Percentiles rank a stretch among this genome's conserved stretches.
Conservation (phyloP, 2,113 vertebrate species). For the Phylloscopus trochilus region DNA sequence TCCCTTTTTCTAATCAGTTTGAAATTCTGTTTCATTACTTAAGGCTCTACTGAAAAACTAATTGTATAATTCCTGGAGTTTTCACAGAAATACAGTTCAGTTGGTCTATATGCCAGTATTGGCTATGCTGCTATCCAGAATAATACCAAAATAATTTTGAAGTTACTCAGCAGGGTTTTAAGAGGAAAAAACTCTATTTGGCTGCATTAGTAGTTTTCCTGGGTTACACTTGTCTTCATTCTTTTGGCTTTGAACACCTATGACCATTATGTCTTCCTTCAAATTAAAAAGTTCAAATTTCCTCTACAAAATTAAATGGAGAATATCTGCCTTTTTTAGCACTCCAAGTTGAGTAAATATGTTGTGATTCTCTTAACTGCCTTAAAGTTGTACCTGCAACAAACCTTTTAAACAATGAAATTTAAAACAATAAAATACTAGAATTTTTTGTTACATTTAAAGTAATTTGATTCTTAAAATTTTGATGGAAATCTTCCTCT, state of each 20-base stretch:
- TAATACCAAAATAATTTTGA: neutral
- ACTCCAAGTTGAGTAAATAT: neutral
- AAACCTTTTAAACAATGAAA: neutral
- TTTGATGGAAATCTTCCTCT: neutral
- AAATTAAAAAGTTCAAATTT: neutral
- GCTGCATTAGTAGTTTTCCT: neutral
- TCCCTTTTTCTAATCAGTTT: neutral
- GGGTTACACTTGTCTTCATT: neutral
- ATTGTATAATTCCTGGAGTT: neutral
- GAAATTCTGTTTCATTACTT: conserved; percentile 23
- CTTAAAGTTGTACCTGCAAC: neutral
- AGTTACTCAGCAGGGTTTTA: neutral
- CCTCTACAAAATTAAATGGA: neutral
- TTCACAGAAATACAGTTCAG: conserved; percentile 7
- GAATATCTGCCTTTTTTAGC: neutral
- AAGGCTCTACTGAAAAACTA: neutral
- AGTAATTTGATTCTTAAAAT: neutral
- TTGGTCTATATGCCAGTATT: neutral
- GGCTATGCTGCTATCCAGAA: neutral
- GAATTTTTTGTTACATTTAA: neutral
- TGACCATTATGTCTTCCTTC: neutral
- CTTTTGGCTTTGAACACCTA: neutral
- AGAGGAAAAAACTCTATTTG: neutral
- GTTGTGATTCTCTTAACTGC: neutral
- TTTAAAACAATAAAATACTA: neutral